A percentile compares a stretch with the other conserved stretches of the same genome.
Conservation (phyloP, 1,140 invertebrate species). For the Drosophila micromelanica region DNA sequence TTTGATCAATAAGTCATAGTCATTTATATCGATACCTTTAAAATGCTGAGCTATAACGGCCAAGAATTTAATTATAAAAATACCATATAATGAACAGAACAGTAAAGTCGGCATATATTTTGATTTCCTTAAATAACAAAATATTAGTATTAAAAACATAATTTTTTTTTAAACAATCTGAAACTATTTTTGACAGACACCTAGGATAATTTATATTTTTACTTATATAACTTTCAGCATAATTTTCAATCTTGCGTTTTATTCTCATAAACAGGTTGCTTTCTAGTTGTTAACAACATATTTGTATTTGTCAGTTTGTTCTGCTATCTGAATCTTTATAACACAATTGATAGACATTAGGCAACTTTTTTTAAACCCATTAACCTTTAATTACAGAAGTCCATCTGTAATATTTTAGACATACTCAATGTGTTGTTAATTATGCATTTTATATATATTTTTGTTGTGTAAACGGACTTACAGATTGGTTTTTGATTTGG, state of each 20-base stretch:
- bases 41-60: no score
- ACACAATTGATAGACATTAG: slow-evolving; percentile 7
- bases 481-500: slow-evolving; percentile 26
- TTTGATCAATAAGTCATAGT: neutral
- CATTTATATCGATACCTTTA: neutral
- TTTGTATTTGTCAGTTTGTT: neutral
- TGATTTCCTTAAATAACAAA: neutral
- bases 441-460: slow-evolving; percentile 27
- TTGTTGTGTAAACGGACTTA: slow-evolving; percentile 30
- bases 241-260: neutral
- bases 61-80: no score
- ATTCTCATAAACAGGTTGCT: neutral
- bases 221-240: neutral
- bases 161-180: neutral
- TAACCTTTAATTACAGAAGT: slow-evolving; percentile 10
- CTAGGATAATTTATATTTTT: neutral
- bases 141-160: neutral
- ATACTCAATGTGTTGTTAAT: slow-evolving; percentile 10
- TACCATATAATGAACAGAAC: no score
- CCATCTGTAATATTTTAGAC: neutral
- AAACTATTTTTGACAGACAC: neutral
- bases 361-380: slow-evolving; percentile 38
- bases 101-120: no score
- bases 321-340: neutral
- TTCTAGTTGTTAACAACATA: neutral